Evolutionary conservation across 2,797 vertebrate species (phyloP).

Genomic region (Steatocranus sp.): DNA sequence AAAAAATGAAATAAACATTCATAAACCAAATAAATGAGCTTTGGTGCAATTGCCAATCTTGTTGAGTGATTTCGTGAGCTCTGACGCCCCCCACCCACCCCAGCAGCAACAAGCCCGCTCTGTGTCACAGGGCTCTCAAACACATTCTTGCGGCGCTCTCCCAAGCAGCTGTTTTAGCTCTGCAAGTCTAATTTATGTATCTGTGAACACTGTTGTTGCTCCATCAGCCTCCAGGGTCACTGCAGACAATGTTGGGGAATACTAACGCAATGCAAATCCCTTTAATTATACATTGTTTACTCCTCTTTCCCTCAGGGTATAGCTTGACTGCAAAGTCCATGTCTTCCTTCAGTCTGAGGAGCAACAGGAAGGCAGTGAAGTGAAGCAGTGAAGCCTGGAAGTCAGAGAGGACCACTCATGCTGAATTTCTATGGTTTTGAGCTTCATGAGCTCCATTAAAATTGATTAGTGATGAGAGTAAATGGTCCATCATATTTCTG

Average conservation of each 20-base stretch:
- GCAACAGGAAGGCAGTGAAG: not conserved
- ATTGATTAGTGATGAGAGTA: not conserved
- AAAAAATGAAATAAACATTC: not conserved
- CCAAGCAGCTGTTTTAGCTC: constrained; percentile 7
- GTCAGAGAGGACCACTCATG: not conserved
- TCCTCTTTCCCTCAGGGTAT: constrained; percentile 14
- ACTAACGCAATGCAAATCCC: constrained; percentile 43
- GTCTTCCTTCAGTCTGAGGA: not conserved
- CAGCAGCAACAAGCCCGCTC: not conserved
- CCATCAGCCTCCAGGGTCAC: constrained; percentile 18
- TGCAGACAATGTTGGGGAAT: constrained; percentile 16
- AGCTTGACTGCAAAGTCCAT: not conserved
- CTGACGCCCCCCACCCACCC: not conserved
- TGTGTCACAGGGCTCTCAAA: not conserved
- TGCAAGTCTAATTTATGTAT: constrained; percentile 36
- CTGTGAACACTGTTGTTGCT: constrained; percentile 2
- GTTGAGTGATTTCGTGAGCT: not conserved
- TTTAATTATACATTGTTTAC: constrained; percentile 37
- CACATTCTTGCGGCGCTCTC: not conserved
- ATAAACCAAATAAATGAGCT: not conserved
- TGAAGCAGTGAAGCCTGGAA: not conserved
- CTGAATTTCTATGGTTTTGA: not conserved
- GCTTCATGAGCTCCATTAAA: no score
- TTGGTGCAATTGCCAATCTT: not conserved
- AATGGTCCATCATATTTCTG: not conserved